Percentiles rank a stretch among this genome's conserved stretches.
Conservation (phyloP, 1,140 invertebrate genomes). For the Trachymyrmex cornetzi region DNA sequence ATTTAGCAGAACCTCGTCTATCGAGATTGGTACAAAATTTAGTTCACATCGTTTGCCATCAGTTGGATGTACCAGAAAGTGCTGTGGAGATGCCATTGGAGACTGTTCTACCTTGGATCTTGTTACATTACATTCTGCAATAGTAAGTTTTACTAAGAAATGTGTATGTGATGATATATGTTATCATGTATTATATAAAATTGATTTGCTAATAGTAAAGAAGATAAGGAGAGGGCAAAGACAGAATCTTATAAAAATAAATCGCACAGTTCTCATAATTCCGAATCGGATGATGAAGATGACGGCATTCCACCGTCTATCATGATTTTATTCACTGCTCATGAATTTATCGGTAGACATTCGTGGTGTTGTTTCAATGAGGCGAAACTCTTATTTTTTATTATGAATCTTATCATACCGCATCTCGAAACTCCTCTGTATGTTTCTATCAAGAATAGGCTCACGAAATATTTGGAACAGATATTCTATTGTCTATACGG, state of each 20-base stretch:
- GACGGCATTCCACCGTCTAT: slow-evolving; percentile 91
- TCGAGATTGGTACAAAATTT: slow-evolving; percentile 92
- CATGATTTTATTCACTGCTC: slow-evolving; percentile 93
- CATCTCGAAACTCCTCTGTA: slow-evolving; percentile 88
- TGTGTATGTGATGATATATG: background rate
- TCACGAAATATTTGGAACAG: slow-evolving; percentile 94
- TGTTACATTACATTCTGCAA: slow-evolving; percentile 93
- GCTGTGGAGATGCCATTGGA: slow-evolving; percentile 90
- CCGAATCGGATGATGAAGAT: slow-evolving; percentile 86
- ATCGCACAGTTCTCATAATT: slow-evolving; percentile 75
- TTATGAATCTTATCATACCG: slow-evolving; percentile 91
- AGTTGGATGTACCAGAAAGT: slow-evolving; percentile 89
- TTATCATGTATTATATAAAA: slow-evolving; percentile 22
- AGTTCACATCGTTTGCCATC: slow-evolving; percentile 91
- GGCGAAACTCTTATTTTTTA: slow-evolving; percentile 92
- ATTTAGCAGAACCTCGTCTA: slow-evolving; percentile 87
- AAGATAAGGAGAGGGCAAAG: slow-evolving; percentile 86
- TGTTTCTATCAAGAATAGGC: slow-evolving; percentile 86
- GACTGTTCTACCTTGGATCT: slow-evolving; percentile 93
- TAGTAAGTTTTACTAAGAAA: slow-evolving; percentile 84
- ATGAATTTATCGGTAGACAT: slow-evolving; percentile 93
- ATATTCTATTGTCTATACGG: slow-evolving; percentile 96
- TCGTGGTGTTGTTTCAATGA: slow-evolving; percentile 92
- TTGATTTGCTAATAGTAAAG: slow-evolving; percentile 80
- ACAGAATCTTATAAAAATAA: slow-evolving; percentile 78